phyloP scores from a whole-genome alignment of 2,797 vertebrate genomes.

The Spinus pinus region DNA sequence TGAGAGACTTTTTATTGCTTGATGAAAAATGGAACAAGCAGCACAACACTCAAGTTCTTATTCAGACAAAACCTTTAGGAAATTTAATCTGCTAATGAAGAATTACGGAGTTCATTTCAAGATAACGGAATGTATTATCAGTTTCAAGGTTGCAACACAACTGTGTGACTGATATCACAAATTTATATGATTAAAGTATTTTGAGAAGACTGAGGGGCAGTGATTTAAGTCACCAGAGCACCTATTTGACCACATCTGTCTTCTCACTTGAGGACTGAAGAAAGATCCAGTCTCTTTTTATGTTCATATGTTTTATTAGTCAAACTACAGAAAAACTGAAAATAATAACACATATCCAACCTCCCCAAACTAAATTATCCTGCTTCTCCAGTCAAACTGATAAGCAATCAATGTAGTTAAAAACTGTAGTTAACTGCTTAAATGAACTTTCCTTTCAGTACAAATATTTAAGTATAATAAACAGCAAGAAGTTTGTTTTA shows the following conservation, averaged over 20 bases:
- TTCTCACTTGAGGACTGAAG: background rate
- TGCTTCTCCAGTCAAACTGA: background rate
- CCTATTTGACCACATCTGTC: background rate
- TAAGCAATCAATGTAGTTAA: background rate
- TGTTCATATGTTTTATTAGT: background rate
- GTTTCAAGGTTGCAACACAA: background rate
- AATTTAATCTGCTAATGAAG: background rate
- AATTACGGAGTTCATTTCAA: background rate
- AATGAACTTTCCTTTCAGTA: background rate
- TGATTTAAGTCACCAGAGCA: background rate
- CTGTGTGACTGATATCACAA: background rate
- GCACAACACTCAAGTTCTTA: background rate
- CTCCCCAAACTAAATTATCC: background rate
- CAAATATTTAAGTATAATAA: background rate
- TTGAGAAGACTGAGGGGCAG: background rate
- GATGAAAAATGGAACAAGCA: background rate
- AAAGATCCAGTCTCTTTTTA: background rate
- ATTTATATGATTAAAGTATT: background rate
- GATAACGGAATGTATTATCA: background rate
- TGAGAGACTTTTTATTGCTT: background rate
- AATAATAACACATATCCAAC: background rate
- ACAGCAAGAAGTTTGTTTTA: background rate
- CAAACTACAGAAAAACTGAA: background rate
- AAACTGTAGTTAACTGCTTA: background rate
- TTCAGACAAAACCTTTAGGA: background rate